Evolutionary conservation across 2,113 vertebrate species (phyloP), one percentile per base, ranked within the genome.

Genomic region (Regulus satrapa): DNA sequence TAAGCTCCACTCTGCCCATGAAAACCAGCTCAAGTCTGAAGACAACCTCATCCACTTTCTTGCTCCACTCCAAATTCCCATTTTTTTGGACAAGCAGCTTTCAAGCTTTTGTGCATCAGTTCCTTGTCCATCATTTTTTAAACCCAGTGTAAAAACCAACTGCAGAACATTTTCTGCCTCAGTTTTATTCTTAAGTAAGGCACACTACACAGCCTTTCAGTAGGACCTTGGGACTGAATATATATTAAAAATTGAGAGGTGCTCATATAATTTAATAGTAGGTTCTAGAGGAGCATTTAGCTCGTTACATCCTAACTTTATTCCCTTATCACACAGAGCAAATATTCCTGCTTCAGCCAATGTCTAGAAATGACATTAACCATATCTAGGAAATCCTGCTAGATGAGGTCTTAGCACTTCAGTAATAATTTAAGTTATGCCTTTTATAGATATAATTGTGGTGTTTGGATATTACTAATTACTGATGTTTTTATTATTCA

Each of bases 191-290:
- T 13, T 6, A 23, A 58, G 34, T 26, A 64, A 79, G 45, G 29
- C 34, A 38, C 38, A 72, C 15, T n/a, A 31, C 18, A 32, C 1
- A 78, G 74, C 7, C 17, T 46, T 76, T 52, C 26, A 58, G 55
- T 2, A 40, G 34, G 38, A 94, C 46, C 49, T 71, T 19, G 29
- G 54, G 82, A 90, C 41, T 90, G 85, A 89, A 79, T 41, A 88
- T 45, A 14, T 58, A 85, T 62, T 83, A 94, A 95, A 95, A 89
- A 87, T 24, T 58, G 85, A 91, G 58, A 93, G 18, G 54, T 24
- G 34, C 26, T 89, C 62, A 28, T 91, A 76, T 32, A 87, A 85
- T 56, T 88, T 77, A 79, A 80, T 28, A 26, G 71, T 5, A 32
- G 55, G 21, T 59, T 71, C 59, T 52, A 71, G 51, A 89, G 31